Conservation (phyloP, 92 coral and sea anemone genomes). For the Paramuricea clavata region DNA sequence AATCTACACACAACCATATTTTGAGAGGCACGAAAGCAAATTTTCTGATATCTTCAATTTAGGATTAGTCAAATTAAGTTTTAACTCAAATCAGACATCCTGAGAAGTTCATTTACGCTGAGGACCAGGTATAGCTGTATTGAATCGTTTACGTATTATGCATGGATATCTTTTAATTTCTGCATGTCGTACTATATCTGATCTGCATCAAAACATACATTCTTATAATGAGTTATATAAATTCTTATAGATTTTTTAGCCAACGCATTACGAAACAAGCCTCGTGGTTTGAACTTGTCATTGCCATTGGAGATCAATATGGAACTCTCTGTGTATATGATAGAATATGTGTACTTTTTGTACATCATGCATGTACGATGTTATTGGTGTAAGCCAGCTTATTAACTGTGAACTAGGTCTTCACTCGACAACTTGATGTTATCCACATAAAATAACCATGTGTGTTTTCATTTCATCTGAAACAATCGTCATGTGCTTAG, state of each 20-base stretch:
- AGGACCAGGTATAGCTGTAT: too few relatives aligned
- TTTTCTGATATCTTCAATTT: background rate
- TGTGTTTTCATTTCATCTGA: background rate
- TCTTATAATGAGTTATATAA: too few relatives aligned
- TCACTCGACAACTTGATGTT: background rate
- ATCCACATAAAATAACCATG: background rate
- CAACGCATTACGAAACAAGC: too few relatives aligned
- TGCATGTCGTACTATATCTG: too few relatives aligned
- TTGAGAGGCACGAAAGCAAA: background rate
- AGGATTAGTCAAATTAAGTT: background rate
- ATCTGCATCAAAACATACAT: too few relatives aligned
- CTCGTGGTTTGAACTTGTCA: too few relatives aligned
- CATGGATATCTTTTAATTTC: too few relatives aligned
- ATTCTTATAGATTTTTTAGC: too few relatives aligned
- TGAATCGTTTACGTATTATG: too few relatives aligned
- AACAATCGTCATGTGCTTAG: conserved; percentile 16
- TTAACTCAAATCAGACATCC: conserved; percentile 22
- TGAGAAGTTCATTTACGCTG: too few relatives aligned
- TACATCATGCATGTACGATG: background rate
- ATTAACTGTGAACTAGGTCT: conserved; percentile 6
- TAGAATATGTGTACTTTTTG: background rate
- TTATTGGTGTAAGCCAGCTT: background rate
- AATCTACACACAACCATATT: background rate
- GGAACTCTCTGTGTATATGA: too few relatives aligned
- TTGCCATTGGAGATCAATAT: too few relatives aligned